Evolutionary conservation across 2,888 invertebrate genomes (phyloP).

Genomic region (Tipula helvola): DNA sequence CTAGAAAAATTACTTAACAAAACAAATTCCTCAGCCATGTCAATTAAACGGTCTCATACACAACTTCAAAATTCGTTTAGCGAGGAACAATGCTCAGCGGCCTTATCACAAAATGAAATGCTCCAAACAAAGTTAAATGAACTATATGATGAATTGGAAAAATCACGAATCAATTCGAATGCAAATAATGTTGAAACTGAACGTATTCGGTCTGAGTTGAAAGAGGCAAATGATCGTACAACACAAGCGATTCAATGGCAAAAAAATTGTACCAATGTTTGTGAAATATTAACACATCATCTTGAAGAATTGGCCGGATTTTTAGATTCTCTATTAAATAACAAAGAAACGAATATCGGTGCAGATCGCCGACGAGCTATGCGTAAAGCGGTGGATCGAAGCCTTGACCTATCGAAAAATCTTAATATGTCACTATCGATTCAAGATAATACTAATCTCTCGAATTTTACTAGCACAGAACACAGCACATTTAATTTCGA

Average conservation of each 20-base stretch:
- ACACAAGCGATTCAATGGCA: conserved; percentile 30
- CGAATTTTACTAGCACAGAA: not conserved
- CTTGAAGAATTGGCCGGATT: conserved; percentile 48
- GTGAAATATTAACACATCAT: conserved; percentile 38
- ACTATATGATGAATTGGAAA: conserved; percentile 18
- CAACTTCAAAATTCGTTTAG: conserved; percentile 26
- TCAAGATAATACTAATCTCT: conserved; percentile 24
- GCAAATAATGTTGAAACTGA: not conserved
- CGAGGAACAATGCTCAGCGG: conserved; percentile 26
- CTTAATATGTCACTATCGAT: conserved; percentile 34
- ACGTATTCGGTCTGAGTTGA: conserved; percentile 24
- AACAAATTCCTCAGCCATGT: not conserved
- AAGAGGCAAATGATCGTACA: conserved; percentile 24
- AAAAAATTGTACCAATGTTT: conserved; percentile 30
- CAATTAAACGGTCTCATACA: not conserved
- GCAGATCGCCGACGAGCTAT: conserved; percentile 39
- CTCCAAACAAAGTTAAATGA: conserved; percentile 30
- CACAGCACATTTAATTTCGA: not conserved
- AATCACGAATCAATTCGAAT: not conserved
- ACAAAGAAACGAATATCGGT: conserved; percentile 40
- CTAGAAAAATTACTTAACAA: conserved; percentile 23
- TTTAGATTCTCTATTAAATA: conserved; percentile 43
- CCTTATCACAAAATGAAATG: conserved; percentile 29
- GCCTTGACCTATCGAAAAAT: conserved; percentile 40
- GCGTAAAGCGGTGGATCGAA: conserved; percentile 41